phyloP scores from a whole-genome alignment of 1,140 invertebrate species.

The Bombus superbus region DNA sequence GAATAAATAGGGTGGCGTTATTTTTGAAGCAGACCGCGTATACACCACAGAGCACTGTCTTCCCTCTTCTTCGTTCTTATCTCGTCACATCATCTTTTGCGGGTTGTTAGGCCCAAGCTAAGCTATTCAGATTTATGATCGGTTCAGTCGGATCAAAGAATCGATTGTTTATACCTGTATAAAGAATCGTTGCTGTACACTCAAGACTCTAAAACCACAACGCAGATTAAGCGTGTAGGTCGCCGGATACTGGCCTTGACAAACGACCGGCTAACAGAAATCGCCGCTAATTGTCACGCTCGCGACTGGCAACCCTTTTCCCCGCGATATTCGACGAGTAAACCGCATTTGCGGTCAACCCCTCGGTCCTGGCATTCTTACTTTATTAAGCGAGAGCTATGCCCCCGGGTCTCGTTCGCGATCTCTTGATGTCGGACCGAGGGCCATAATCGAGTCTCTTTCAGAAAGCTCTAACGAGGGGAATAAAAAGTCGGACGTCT shows the following conservation, averaged over 20 bases:
- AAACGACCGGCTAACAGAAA: slow-evolving; percentile 55
- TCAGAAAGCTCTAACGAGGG: slow-evolving; percentile 9
- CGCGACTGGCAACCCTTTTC: slow-evolving; percentile 6
- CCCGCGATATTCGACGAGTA: slow-evolving; percentile 35
- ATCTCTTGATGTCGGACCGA: background rate
- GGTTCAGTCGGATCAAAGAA: slow-evolving; percentile 59
- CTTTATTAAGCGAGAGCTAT: slow-evolving; percentile 57
- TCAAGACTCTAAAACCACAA: background rate
- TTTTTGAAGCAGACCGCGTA: background rate
- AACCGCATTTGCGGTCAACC: slow-evolving; percentile 39
- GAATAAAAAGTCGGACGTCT: background rate
- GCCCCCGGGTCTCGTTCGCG: background rate
- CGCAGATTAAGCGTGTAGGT: slow-evolving; percentile 8
- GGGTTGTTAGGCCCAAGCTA: slow-evolving; percentile 36
- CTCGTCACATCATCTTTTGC: background rate
- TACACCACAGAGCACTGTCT: background rate
- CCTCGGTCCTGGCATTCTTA: slow-evolving; percentile 18
- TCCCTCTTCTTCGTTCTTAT: background rate
- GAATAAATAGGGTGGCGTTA: background rate
- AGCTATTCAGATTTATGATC: slow-evolving; percentile 74
- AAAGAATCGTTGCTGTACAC: slow-evolving; percentile 5
- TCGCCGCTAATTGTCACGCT: slow-evolving; percentile 54
- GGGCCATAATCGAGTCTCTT: slow-evolving; percentile 1
- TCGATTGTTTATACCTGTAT: slow-evolving; percentile 25
- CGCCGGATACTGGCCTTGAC: slow-evolving; percentile 52